Percentiles rank a stretch among this genome's conserved stretches.
Conservation (phyloP, 2,113 vertebrate genomes). For the Enhydra lutris region DNA sequence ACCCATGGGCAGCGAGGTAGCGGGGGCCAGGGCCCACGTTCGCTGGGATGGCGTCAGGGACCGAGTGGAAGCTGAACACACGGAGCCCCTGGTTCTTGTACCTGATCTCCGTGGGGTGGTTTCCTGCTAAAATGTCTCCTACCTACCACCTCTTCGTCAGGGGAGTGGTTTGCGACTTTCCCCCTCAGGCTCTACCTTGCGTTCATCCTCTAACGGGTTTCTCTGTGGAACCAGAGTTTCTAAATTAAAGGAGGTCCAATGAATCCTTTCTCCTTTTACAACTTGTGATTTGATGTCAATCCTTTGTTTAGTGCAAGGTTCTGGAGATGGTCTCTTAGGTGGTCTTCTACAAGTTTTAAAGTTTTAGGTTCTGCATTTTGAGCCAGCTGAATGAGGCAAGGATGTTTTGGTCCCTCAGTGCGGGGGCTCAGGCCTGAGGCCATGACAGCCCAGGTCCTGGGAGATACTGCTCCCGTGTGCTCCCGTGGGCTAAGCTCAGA, state of each 20-base stretch:
- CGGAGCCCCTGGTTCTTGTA: too few relatives aligned
- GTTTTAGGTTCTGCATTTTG: not conserved
- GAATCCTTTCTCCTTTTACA: not conserved
- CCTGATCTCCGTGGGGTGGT: accelerated
- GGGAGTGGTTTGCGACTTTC: not conserved
- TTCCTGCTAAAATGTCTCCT: accelerated
- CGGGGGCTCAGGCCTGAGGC: not conserved
- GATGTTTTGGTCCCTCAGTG: accelerated
- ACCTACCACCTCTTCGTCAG: accelerated
- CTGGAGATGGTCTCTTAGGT: accelerated
- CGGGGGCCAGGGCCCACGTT: accelerated
- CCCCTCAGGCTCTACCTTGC: not conserved
- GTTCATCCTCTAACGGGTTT: too few relatives aligned
- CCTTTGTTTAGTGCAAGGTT: accelerated
- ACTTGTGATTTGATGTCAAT: not conserved
- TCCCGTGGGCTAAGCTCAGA: not conserved
- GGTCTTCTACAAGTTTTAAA: not conserved
- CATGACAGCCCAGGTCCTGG: accelerated
- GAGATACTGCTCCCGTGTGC: accelerated
- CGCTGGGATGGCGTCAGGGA: not conserved
- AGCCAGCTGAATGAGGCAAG: not conserved
- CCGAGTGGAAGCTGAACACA: accelerated
- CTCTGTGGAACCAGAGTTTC: too few relatives aligned
- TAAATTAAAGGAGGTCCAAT: too few relatives aligned
- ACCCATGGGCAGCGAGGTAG: not conserved